phyloP scores from a whole-genome alignment of 1,140 invertebrate genomes.

The Chlorops oryzae region DNA sequence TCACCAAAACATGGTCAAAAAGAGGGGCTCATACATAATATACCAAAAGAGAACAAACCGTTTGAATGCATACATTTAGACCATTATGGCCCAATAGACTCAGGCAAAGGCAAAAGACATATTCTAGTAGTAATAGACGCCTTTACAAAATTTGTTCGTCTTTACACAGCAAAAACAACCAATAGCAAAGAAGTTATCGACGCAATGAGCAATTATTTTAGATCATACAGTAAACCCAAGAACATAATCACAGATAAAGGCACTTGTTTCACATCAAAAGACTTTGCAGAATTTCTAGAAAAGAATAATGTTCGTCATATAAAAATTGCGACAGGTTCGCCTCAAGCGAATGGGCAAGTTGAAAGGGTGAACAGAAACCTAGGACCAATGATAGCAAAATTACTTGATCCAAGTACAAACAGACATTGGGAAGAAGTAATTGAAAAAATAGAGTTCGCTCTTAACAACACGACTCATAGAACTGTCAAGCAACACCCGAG shows the following conservation, averaged over 20 bases:
- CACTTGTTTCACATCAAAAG: conserved; percentile 24
- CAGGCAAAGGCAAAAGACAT: conserved; percentile 43
- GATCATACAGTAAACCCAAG: conserved; percentile 14
- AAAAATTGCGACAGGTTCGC: conserved; percentile 15
- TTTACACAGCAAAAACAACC: conserved; percentile 12
- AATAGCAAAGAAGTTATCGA: conserved; percentile 19
- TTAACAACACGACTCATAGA: too few species aligned
- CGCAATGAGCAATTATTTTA: too few species aligned
- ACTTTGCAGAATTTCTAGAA: conserved; percentile 21
- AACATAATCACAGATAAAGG: conserved; percentile 27
- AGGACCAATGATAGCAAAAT: too few species aligned
- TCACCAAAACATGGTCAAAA: conserved; percentile 35
- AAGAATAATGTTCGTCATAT: conserved; percentile 17
- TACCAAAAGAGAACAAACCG: conserved; percentile 15
- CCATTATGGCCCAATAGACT: conserved; percentile 32
- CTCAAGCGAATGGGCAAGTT: conserved; percentile 21
- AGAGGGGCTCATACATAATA: conserved; percentile 35
- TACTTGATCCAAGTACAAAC: too few species aligned
- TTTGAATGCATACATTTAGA: too few species aligned
- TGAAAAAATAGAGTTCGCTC: too few species aligned
- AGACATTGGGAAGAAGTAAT: too few species aligned
- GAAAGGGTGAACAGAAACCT: too few species aligned
- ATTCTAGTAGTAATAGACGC: conserved; percentile 45
- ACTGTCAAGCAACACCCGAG: too few species aligned
- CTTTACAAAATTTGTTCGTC: conserved; percentile 17